Percentiles rank a stretch among this genome's conserved stretches.
phyloP scores from a whole-genome alignment of 2,888 invertebrate genomes.

The Orthosia gothica region DNA sequence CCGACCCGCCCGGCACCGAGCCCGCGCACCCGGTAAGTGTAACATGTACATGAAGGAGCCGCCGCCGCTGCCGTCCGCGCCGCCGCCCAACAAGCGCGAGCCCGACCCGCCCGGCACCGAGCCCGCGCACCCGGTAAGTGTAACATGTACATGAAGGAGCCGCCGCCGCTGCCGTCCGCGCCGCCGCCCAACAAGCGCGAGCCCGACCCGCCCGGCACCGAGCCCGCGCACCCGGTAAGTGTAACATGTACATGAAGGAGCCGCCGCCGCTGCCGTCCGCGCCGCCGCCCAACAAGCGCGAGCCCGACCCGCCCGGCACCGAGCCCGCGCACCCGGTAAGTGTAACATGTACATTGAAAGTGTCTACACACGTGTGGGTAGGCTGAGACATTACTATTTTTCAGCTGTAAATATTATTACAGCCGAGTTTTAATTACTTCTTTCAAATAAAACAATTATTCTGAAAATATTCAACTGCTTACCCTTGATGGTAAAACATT shows the following conservation, averaged over 20 bases:
- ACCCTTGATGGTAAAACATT: background rate
- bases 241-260: slow-evolving; percentile 87
- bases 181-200: slow-evolving; percentile 90
- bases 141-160: slow-evolving; percentile 88
- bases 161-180: slow-evolving; percentile 90
- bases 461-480: background rate
- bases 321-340: slow-evolving; percentile 83
- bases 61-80: slow-evolving; percentile 90
- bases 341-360: background rate
- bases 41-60: slow-evolving; percentile 89
- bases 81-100: slow-evolving; percentile 89
- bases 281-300: slow-evolving; percentile 89
- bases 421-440: background rate
- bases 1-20: slow-evolving; percentile 92
- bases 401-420: no score
- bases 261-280: slow-evolving; percentile 91
- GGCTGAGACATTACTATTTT: no score
- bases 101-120: slow-evolving; percentile 92
- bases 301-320: slow-evolving; percentile 92
- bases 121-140: slow-evolving; percentile 76
- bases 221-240: slow-evolving; percentile 80
- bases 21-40: slow-evolving; percentile 76
- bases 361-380: no score
- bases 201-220: slow-evolving; percentile 92
- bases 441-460: background rate